Evolutionary conservation across 2,113 vertebrate species (phyloP).

Genomic region (Thermophis baileyi): DNA sequence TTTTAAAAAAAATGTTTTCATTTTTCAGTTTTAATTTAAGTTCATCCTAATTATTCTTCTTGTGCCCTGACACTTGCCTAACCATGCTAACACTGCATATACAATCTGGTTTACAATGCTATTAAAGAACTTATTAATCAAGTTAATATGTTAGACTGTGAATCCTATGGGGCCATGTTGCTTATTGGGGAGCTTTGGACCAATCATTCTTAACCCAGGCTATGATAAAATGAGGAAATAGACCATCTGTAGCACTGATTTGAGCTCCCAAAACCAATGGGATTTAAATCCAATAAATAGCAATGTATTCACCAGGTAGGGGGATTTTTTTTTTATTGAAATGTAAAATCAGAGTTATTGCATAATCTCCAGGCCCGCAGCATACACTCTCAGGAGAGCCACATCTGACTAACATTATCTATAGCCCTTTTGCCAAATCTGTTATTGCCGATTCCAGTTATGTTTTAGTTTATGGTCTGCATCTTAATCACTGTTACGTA

Average conservation of each 20-base stretch:
- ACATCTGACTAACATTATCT: background rate
- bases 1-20: background rate
- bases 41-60: background rate
- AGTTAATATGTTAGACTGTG: background rate
- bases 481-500: background rate
- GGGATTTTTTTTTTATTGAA: background rate
- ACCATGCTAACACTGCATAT: background rate
- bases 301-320: background rate
- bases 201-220: background rate
- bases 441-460: background rate
- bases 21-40: background rate
- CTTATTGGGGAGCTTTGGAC: background rate
- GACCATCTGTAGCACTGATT: background rate
- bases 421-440: background rate
- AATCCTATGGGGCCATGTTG: background rate
- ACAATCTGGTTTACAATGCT: background rate
- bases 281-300: background rate
- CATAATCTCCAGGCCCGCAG: background rate
- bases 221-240: background rate
- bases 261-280: background rate
- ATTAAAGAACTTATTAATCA: background rate
- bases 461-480: background rate
- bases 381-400: background rate
- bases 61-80: background rate
- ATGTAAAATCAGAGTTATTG: background rate